These are phyloP conservation scores for Calidris pugnax DNA, from an alignment of 2,113 vertebrate genomes.

Conservation along the genomic window DNA sequence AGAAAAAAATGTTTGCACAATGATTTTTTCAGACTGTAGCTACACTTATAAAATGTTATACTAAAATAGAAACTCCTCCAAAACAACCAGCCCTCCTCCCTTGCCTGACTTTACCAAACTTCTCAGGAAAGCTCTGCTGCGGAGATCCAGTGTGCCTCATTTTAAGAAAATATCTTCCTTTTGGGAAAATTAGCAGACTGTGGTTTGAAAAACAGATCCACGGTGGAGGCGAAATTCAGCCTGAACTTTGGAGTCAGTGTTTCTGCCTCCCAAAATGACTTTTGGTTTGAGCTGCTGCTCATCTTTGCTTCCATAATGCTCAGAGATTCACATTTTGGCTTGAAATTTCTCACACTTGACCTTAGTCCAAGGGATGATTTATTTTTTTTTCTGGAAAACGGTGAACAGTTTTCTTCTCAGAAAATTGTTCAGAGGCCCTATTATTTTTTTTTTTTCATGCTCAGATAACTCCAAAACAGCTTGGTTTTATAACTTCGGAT, in stretches of 20 bases:
- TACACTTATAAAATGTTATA: neutral
- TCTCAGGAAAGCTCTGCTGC: neutral
- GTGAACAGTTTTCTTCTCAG: neutral
- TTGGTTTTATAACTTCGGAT: conserved; percentile 34
- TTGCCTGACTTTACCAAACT: neutral
- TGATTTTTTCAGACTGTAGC: neutral
- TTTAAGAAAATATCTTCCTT: neutral
- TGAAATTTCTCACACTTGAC: conserved; percentile 18
- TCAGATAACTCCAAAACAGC: conserved; percentile 8
- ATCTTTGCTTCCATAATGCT: neutral
- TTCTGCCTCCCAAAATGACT: neutral
- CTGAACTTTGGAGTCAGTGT: neutral
- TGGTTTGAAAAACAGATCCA: neutral
- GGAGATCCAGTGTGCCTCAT: neutral
- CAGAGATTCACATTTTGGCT: neutral
- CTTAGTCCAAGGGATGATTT: neutral
- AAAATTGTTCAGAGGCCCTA: neutral
- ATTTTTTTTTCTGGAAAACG: neutral
- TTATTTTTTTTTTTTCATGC: neutral
- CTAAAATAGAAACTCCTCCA: neutral
- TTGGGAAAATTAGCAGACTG: neutral
- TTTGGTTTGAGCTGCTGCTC: neutral
- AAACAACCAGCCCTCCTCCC: neutral
- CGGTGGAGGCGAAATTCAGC: neutral
- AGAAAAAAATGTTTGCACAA: neutral